phyloP scores from a whole-genome alignment of 2,888 invertebrate genomes.

The Phanerotoma sp. region DNA sequence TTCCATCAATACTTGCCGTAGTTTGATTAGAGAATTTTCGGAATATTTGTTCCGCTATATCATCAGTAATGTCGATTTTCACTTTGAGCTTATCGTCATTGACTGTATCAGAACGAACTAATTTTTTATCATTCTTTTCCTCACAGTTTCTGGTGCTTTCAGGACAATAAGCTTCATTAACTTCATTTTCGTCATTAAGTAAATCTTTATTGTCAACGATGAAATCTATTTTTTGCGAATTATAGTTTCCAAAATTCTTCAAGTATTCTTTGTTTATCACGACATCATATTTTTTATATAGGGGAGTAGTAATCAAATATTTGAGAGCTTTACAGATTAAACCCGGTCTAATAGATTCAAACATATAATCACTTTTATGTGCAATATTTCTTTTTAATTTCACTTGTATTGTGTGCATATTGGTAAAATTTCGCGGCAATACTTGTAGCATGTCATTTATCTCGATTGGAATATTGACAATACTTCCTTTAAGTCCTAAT shows the following conservation, averaged over 20 bases:
- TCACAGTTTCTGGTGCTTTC: neutral
- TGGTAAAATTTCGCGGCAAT: slow-evolving; percentile 31
- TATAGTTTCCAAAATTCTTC: slow-evolving; percentile 24
- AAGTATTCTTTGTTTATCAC: slow-evolving; percentile 27
- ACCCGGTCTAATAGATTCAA: slow-evolving; percentile 39
- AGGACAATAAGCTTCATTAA: neutral
- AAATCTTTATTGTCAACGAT: slow-evolving; percentile 31
- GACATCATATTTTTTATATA: slow-evolving; percentile 31
- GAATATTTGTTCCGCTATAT: neutral
- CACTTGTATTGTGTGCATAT: slow-evolving; percentile 39
- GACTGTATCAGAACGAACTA: neutral
- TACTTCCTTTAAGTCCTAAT: slow-evolving; percentile 41
- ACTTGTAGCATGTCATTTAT: slow-evolving; percentile 27
- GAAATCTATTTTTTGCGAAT: slow-evolving; percentile 26
- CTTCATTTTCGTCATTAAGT: neutral
- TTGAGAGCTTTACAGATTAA: slow-evolving; percentile 12
- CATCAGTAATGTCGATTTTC: neutral
- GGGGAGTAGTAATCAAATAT: slow-evolving; percentile 32
- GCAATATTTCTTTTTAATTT: slow-evolving; percentile 41
- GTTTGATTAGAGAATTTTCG: neutral
- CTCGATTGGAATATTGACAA: slow-evolving; percentile 36
- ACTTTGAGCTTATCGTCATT: neutral
- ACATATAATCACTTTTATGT: slow-evolving; percentile 40
- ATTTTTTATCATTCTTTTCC: neutral
- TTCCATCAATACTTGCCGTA: too few species aligned